Percentiles rank a stretch among this genome's conserved stretches.
Evolutionary conservation across 2,113 vertebrate species (phyloP).

Genomic region (Jaculus jaculus): DNA sequence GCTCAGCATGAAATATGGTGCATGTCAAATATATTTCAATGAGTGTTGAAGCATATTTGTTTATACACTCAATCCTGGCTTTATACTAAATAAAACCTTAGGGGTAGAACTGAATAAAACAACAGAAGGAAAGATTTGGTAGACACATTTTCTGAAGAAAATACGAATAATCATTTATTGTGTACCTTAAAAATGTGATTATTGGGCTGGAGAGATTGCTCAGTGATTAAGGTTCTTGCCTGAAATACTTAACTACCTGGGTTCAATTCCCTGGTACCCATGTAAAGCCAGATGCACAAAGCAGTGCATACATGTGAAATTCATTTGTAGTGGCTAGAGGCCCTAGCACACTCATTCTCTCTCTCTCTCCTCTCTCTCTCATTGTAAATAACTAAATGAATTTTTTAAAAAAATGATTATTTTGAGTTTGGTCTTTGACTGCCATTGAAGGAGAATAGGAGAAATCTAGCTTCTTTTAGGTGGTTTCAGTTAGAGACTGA

Average conservation of each 20-base stretch:
- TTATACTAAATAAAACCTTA: not conserved
- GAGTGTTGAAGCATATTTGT: not conserved
- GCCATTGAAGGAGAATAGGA: not conserved
- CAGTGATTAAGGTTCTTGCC: no score
- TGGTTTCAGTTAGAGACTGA: no score
- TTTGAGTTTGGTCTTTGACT: conserved; percentile 44
- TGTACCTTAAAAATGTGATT: not conserved
- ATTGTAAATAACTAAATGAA: no score
- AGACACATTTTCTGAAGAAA: conserved; percentile 18
- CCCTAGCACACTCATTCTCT: no score
- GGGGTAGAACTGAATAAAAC: not conserved
- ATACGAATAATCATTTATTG: not conserved
- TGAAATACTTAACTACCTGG: no score
- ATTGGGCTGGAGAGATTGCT: no score
- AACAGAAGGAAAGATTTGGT: not conserved
- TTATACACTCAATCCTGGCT: not conserved
- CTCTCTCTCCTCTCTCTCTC: no score
- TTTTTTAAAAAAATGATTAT: not conserved
- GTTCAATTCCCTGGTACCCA: no score
- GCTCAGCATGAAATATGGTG: not conserved
- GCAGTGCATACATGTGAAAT: no score
- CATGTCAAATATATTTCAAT: not conserved
- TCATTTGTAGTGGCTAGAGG: no score
- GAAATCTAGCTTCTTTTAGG: no score
- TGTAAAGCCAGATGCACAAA: no score